Conservation (phyloP, 1,140 invertebrate genomes). For the Neodiprion lecontei region DNA sequence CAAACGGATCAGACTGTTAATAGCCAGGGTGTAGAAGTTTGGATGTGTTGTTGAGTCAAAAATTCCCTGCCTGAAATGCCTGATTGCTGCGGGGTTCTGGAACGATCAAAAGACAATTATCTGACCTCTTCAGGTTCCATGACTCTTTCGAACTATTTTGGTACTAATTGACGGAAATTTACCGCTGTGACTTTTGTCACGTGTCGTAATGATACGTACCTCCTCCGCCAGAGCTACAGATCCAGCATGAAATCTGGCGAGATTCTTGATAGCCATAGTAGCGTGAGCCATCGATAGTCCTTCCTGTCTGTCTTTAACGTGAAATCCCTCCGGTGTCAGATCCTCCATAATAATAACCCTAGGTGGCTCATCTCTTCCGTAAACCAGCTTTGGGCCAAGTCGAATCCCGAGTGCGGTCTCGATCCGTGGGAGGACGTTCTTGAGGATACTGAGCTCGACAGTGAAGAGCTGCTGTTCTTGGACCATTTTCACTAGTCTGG, state of each 20-base stretch:
- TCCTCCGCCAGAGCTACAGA: constrained; percentile 56
- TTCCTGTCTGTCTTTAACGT: constrained; percentile 52
- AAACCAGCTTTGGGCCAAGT: constrained; percentile 28
- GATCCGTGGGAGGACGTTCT: constrained; percentile 28
- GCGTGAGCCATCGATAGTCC: constrained; percentile 58
- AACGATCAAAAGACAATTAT: constrained; percentile 12
- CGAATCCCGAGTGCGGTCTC: constrained; percentile 13
- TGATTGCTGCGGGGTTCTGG: constrained; percentile 46
- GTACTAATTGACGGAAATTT: too few species aligned
- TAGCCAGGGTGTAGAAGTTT: constrained; percentile 25
- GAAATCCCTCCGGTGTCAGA: constrained; percentile 53
- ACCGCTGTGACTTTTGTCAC: too few species aligned
- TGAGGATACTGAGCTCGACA: constrained; percentile 26
- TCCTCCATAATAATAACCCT: constrained; percentile 57
- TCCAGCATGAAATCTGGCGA: constrained; percentile 65
- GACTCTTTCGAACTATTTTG: too few species aligned
- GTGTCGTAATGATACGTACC: constrained; percentile 32
- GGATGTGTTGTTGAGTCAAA: constrained; percentile 36
- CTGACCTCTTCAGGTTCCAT: too few species aligned
- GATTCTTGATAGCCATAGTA: constrained; percentile 53
- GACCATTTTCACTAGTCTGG: neutral
- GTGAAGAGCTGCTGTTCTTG: constrained; percentile 25
- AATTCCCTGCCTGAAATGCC: constrained; percentile 40
- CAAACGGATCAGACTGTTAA: constrained; percentile 28
- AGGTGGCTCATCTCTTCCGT: constrained; percentile 33